Conservation (phyloP, 2,113 vertebrate species). For the Scatophagus argus region DNA sequence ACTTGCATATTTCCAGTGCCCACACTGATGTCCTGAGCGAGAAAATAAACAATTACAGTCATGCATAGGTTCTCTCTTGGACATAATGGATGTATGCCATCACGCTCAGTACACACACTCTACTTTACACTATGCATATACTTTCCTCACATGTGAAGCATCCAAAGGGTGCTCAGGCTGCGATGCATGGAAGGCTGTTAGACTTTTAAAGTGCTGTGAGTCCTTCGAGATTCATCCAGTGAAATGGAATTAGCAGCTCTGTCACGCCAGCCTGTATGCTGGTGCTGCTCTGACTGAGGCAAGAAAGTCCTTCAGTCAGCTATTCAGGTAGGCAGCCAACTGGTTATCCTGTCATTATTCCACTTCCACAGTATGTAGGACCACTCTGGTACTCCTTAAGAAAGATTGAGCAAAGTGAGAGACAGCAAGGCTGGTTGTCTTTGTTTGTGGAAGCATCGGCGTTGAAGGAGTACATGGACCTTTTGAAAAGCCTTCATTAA, state of each 20-base stretch:
- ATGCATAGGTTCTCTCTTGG: conserved; percentile 32
- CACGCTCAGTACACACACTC: background rate
- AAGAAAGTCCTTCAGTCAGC: conserved; percentile 55
- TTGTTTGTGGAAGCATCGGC: conserved; percentile 4
- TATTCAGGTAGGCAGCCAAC: conserved; percentile 56
- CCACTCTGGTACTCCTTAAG: conserved; percentile 53
- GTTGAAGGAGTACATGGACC: conserved; percentile 14
- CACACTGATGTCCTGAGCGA: conserved; percentile 38
- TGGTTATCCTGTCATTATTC: conserved; percentile 55
- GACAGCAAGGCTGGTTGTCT: conserved; percentile 24
- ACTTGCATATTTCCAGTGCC: conserved; percentile 66
- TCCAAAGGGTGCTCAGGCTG: conserved; percentile 22
- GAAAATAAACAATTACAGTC: conserved; percentile 52
- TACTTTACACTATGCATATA: background rate
- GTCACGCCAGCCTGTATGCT: conserved; percentile 47
- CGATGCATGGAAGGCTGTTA: conserved; percentile 33
- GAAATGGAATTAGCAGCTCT: conserved; percentile 61
- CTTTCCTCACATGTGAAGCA: background rate
- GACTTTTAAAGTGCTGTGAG: conserved; percentile 58
- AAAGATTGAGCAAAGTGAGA: conserved; percentile 45
- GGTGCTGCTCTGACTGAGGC: conserved; percentile 37
- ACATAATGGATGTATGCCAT: conserved; percentile 4
- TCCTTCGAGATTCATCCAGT: conserved; percentile 50
- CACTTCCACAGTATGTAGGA: conserved; percentile 36
- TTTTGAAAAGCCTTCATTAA: conserved; percentile 36